Conservation (phyloP, 2,888 invertebrate species). For the Cactoblastis cactorum region DNA sequence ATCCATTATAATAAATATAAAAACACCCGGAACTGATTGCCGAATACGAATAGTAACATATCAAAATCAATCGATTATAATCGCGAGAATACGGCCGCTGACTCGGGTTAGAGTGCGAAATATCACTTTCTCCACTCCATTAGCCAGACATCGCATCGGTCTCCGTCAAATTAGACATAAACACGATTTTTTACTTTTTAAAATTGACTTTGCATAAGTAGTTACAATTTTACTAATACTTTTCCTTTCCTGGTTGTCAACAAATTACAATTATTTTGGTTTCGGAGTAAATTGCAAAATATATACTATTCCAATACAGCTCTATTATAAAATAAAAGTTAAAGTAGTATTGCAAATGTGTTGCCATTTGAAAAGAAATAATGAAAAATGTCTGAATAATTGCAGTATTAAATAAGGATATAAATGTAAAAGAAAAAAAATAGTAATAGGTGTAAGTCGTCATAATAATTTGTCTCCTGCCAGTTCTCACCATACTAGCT, state of each 20-base stretch:
- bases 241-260: slow-evolving; percentile 31
- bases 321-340: not conserved
- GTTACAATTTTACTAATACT: slow-evolving; percentile 23
- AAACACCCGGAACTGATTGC: slow-evolving; percentile 2
- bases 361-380: too few species aligned
- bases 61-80: slow-evolving; percentile 9
- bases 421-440: too few species aligned
- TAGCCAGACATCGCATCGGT: slow-evolving; percentile 59
- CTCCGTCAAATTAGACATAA: slow-evolving; percentile 61
- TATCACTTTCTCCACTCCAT: slow-evolving; percentile 66
- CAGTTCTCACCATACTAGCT: too few species aligned
- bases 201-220: slow-evolving; percentile 29
- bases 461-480: too few species aligned
- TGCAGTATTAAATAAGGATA: too few species aligned
- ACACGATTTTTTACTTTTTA: slow-evolving; percentile 53
- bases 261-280: slow-evolving; percentile 15
- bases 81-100: slow-evolving; percentile 19
- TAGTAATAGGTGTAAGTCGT: too few species aligned
- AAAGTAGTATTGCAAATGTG: too few species aligned
- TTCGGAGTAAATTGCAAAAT: too few species aligned
- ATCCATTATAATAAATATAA: not conserved
- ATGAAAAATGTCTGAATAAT: too few species aligned
- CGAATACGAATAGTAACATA: not conserved
- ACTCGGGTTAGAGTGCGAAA: slow-evolving; percentile 59
- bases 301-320: too few species aligned